A percentile compares a stretch with the other conserved stretches of the same genome.
These are phyloP conservation scores for Kobus ellipsiprymnus DNA, from an alignment of 2,113 vertebrate genomes.

Conservation along the genomic window DNA sequence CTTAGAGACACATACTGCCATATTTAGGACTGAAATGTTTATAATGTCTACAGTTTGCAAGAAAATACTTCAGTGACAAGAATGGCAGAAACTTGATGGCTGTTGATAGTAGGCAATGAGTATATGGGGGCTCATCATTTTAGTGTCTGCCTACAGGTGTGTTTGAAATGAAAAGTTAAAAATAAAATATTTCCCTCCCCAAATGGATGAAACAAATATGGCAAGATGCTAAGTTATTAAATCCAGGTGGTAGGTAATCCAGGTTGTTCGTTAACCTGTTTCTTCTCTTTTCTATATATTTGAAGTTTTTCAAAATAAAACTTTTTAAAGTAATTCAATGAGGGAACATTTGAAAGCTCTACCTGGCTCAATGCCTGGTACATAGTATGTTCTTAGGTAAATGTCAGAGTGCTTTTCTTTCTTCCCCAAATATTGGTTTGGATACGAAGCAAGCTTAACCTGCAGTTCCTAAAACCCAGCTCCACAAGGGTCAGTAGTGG, in stretches of 20 bases:
- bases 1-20: not conserved
- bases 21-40: not conserved
- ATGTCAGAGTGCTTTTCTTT: not conserved
- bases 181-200: not conserved
- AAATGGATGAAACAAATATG: not conserved
- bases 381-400: not conserved
- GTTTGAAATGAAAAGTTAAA: not conserved
- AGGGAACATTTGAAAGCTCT: not conserved
- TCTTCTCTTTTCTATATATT: not conserved
- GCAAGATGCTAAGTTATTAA: not conserved
- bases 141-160: not conserved
- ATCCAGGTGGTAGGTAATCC: not conserved
- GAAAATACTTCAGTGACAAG: not conserved
- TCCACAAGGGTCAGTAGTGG: not conserved
- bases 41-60: not conserved
- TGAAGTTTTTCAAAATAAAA: constrained; percentile 14
- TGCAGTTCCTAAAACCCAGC: not conserved
- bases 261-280: not conserved
- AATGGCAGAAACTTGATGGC: not conserved
- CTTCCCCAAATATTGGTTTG: not conserved
- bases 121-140: not conserved
- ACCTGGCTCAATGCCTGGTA: not conserved
- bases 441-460: not conserved
- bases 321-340: not conserved
- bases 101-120: not conserved